phyloP scores from a whole-genome alignment of 2,113 vertebrate species.

The Nycticebus coucang region DNA sequence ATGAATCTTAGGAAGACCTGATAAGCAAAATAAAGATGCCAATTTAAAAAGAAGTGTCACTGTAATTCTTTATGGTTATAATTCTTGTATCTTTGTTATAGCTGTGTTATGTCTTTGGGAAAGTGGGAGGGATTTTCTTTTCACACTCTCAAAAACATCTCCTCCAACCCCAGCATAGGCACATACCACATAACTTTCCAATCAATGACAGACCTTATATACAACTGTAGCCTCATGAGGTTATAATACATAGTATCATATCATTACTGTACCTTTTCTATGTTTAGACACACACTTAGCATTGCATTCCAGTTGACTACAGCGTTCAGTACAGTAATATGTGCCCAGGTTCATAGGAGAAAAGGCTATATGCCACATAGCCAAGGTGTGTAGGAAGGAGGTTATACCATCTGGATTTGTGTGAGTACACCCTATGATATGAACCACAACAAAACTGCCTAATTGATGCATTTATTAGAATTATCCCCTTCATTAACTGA shows the following conservation, averaged over 20 bases:
- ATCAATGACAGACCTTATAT: not conserved
- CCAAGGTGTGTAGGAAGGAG: not conserved
- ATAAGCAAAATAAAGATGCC: not conserved
- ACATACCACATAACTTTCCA: not conserved
- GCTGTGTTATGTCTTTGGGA: not conserved
- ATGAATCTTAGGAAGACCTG: not conserved
- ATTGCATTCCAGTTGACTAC: not conserved
- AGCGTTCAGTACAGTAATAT: not conserved
- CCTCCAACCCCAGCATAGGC: fast-evolving
- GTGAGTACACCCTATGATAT: not conserved
- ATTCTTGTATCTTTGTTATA: not conserved
- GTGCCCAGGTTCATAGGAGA: not conserved
- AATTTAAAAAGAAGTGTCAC: not conserved
- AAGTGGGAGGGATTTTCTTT: not conserved
- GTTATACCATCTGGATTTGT: not conserved
- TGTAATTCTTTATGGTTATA: not conserved
- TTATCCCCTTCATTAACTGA: too few relatives aligned
- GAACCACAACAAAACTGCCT: not conserved
- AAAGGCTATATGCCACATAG: not conserved
- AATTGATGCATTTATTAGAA: not conserved
- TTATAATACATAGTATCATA: not conserved
- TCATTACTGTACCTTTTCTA: not conserved
- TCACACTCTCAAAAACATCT: not conserved
- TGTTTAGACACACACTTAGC: not conserved
- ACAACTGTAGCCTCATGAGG: not conserved